Evolutionary conservation across 2,888 invertebrate species (phyloP).

Genomic region (Neuroscelio doddi): DNA sequence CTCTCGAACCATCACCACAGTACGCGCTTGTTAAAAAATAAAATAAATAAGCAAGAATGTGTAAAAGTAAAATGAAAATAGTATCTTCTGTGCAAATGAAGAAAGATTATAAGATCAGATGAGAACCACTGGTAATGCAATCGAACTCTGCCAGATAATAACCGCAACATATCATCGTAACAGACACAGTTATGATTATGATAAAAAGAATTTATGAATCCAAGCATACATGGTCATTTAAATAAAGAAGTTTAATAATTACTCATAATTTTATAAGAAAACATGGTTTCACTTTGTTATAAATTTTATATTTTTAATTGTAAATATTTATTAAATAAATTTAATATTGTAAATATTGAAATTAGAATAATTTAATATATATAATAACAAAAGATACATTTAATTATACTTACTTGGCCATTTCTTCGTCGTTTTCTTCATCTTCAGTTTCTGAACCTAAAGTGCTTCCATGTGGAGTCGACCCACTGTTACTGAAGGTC

Average conservation of each 20-base stretch:
- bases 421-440: conserved; percentile 66
- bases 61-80: conserved; percentile 34
- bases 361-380: no score
- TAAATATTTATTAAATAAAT: no score
- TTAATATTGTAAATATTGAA: no score
- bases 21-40: not conserved
- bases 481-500: conserved; percentile 72
- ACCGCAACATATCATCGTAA: conserved; percentile 6
- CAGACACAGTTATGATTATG: conserved; percentile 14
- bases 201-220: conserved; percentile 4
- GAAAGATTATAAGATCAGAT: conserved; percentile 10
- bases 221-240: no score
- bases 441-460: conserved; percentile 69
- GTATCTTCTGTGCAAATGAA: conserved; percentile 18
- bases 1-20: no score
- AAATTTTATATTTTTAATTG: no score
- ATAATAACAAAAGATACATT: no score
- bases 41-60: conserved; percentile 19
- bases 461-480: conserved; percentile 69
- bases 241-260: no score
- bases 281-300: no score
- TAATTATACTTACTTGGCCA: conserved; percentile 61
- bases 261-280: not conserved
- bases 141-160: conserved; percentile 18
- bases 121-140: conserved; percentile 25